Conservation (phyloP, 1,140 invertebrate species). For the Myzus persicae region DNA sequence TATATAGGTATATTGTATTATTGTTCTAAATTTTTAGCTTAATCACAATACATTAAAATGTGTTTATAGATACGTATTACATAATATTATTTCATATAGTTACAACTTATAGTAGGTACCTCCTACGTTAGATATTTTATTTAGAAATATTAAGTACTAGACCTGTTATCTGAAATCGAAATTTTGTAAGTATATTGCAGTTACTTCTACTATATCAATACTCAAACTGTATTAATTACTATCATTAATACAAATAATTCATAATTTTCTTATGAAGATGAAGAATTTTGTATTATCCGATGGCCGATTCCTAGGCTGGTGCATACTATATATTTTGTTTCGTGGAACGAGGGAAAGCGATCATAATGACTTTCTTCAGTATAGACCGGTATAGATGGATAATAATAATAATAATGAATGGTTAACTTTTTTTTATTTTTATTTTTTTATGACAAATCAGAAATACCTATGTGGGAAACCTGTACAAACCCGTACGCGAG, state of each 20-base stretch:
- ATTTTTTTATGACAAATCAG: conserved; percentile 52
- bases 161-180: background rate
- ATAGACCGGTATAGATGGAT: conserved; percentile 23
- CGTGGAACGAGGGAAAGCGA: conserved; percentile 56
- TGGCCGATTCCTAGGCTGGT: background rate
- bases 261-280: background rate
- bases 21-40: too few species aligned
- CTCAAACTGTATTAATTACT: background rate
- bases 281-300: background rate
- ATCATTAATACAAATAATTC: background rate
- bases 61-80: too few species aligned
- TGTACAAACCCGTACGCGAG: background rate
- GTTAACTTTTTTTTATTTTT: conserved; percentile 52
- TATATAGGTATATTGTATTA: too few species aligned
- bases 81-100: too few species aligned
- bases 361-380: conserved; percentile 57
- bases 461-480: conserved; percentile 48
- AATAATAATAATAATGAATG: conserved; percentile 45
- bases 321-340: conserved; percentile 51
- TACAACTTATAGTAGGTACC: too few species aligned
- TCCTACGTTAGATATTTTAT: background rate
- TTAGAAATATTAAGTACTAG: background rate
- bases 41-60: too few species aligned
- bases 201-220: background rate
- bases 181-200: background rate